Base-by-base conservation (phyloP, 1,140 invertebrate species). In the Diabrotica virgifera region DNA sequence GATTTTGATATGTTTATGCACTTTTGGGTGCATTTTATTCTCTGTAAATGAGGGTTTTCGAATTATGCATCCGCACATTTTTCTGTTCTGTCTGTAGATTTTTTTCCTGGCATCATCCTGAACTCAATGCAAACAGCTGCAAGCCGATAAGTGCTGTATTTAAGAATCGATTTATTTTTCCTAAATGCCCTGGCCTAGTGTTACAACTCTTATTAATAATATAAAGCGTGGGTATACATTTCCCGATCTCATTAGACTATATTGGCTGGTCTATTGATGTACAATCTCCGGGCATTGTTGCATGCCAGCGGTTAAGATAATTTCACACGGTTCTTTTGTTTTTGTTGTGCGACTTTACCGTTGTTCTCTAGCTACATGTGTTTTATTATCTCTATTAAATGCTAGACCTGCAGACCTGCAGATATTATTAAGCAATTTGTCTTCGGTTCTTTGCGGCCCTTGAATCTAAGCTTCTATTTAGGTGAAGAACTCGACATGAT, bases 351-450 rank as follows among this genome's bases (percentile, higher is more conserved):
- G 35, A 52, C 59, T 35, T 57, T 57, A 36, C 55, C 55, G 55
- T 60, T 60, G 59, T 60, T 60, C 59, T 60, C 50, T 60, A n/a
- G 35, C 12, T 51, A 24, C 59, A 24, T 50, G 59, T 35, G 59
- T 51, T 60, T 60, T 60, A 60, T 60, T 52, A 60, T 60, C 59
- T 60, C 59, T 13, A 59, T 59, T 59, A 59, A 38, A 59, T 55
- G 36, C 36, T 55, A 10, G 53, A 55, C 53, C 13, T 13, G 53
- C 53, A 55, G 36, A 59, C 24, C 38, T 36, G 46, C 59, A 51
- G 59, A 60, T 50, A 36, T 60, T 60, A 60, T 60, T 54, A 36
- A 62, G 53, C 37, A 62, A 62, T 62, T 37, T 62, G 50, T 51
- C 36, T 52, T 60, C 9, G 12, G 8, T 40, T 60, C n/a, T 36